phyloP scores from a whole-genome alignment of 1,140 invertebrate species.

The Mesaphorura yosii region DNA sequence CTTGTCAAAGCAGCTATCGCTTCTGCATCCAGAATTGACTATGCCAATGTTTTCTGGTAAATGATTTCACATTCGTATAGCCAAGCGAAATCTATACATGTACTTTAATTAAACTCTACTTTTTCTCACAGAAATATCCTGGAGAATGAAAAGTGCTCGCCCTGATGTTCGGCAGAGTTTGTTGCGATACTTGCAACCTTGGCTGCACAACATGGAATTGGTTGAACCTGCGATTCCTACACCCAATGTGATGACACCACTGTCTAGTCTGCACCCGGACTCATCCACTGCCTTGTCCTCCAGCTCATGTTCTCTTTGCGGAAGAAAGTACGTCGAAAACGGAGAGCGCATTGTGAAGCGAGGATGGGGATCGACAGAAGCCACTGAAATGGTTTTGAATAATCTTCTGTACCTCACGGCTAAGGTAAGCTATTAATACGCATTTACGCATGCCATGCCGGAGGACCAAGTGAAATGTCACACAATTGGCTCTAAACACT shows the following conservation, averaged over 20 bases:
- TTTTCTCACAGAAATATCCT: constrained; percentile 94
- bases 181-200: constrained; percentile 85
- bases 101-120: no score
- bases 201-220: constrained; percentile 97
- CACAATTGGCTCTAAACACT: constrained; percentile 2
- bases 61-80: constrained; percentile 28
- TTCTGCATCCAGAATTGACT: constrained; percentile 88
- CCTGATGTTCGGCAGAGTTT: constrained; percentile 77
- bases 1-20: constrained; percentile 79
- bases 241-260: constrained; percentile 35
- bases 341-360: constrained; percentile 53
- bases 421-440: constrained; percentile 52
- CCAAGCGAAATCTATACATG: constrained; percentile 3
- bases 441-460: background rate
- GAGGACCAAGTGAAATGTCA: constrained; percentile 16
- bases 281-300: constrained; percentile 15
- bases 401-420: constrained; percentile 97
- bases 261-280: background rate
- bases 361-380: constrained; percentile 93
- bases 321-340: constrained; percentile 37
- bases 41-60: constrained; percentile 98
- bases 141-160: constrained; percentile 87
- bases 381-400: constrained; percentile 99
- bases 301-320: constrained; percentile 26
- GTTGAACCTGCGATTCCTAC: constrained; percentile 90